These are phyloP conservation scores for Microtus oregoni DNA, from an alignment of 2,113 vertebrate genomes.

Conservation along the genomic window DNA sequence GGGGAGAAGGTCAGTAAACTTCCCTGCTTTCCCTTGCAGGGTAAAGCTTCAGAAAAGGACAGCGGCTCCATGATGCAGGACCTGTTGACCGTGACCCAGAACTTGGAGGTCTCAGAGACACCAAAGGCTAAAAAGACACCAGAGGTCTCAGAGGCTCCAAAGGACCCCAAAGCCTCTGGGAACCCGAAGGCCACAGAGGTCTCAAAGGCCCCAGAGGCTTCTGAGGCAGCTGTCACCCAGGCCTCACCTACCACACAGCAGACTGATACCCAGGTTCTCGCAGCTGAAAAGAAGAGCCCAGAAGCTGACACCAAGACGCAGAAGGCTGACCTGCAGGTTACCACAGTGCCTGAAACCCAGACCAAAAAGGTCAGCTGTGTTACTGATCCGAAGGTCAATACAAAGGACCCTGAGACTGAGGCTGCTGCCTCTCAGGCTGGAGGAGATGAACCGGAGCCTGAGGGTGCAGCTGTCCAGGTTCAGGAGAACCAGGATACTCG, in stretches of 20 bases:
- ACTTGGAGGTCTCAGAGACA: constrained; percentile 74
- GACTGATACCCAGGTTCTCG: constrained; percentile 65
- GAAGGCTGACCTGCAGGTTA: constrained; percentile 67
- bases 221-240: constrained; percentile 61
- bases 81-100: constrained; percentile 66
- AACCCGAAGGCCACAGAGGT: constrained; percentile 57
- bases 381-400: constrained; percentile 64
- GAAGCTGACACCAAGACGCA: constrained; percentile 64
- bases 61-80: constrained; percentile 52
- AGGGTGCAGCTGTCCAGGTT: constrained; percentile 58
- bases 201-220: constrained; percentile 67
- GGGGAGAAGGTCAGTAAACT: constrained; percentile 4
- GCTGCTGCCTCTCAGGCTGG: constrained; percentile 67
- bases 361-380: constrained; percentile 71
- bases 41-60: constrained; percentile 73
- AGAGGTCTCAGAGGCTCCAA: constrained; percentile 49
- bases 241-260: constrained; percentile 65
- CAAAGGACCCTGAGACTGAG: constrained; percentile 63
- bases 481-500: constrained; percentile 77
- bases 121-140: constrained; percentile 61
- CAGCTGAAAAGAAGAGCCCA: constrained; percentile 63
- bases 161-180: constrained; percentile 52
- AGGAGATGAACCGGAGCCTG: constrained; percentile 63
- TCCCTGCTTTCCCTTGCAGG: constrained; percentile 67
- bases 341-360: constrained; percentile 48